These are phyloP conservation scores for Peromyscus polionotus DNA, from an alignment of 2,113 vertebrate species.

Conservation along the genomic window DNA sequence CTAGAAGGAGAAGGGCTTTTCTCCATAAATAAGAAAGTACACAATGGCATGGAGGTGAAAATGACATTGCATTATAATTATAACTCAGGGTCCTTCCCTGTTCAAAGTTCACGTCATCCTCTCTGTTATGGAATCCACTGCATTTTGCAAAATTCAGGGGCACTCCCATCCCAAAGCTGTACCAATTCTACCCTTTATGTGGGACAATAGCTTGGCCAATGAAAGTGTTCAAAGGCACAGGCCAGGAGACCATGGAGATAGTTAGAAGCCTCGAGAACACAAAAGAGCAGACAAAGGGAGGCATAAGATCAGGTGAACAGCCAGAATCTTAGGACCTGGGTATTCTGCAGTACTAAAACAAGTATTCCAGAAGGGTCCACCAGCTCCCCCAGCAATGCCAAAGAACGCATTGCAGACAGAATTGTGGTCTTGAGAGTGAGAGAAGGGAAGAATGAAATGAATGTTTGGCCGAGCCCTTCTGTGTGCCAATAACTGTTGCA, in stretches of 20 bases:
- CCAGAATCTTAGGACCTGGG: not conserved
- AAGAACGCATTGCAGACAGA: not conserved
- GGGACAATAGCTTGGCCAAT: not conserved
- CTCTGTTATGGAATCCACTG: not conserved
- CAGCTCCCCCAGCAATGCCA: not conserved
- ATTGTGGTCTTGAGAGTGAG: not conserved
- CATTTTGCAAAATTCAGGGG: not conserved
- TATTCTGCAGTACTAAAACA: not conserved
- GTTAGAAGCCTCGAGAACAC: not conserved
- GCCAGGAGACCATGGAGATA: not conserved
- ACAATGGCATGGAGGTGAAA: slow-evolving; percentile 14
- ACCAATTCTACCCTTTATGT: not conserved
- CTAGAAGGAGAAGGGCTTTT: not conserved
- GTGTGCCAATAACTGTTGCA: not conserved
- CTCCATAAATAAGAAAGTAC: slow-evolving; percentile 1
- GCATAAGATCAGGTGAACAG: not conserved
- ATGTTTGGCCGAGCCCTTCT: not conserved
- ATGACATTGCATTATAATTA: not conserved
- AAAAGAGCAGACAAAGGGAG: not conserved
- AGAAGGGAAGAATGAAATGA: not conserved
- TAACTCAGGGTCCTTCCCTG: not conserved
- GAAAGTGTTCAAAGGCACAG: not conserved
- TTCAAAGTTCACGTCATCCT: not conserved
- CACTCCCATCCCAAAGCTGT: too few relatives aligned
- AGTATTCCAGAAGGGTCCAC: slow-evolving; percentile 28